Conservation (phyloP, 2,113 vertebrate genomes). For the Apodemus sylvaticus region DNA sequence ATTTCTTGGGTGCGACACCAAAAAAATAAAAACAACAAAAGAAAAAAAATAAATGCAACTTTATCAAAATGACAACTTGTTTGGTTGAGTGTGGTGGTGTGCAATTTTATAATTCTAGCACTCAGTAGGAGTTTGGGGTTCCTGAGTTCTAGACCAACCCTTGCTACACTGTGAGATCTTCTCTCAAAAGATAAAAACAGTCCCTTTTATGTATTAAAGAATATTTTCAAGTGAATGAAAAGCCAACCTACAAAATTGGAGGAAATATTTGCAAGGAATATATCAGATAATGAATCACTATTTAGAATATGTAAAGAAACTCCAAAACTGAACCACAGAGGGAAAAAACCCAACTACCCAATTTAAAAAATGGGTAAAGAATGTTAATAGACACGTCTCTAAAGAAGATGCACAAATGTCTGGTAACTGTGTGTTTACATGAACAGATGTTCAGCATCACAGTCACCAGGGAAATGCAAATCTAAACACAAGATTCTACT, state of each 20-base stretch:
- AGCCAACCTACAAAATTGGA: background rate
- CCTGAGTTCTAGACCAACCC: background rate
- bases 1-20: background rate
- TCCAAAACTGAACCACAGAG: background rate
- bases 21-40: background rate
- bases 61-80: background rate
- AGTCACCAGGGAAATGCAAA: background rate
- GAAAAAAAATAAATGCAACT: conserved; percentile 5
- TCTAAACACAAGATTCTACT: background rate
- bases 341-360: background rate
- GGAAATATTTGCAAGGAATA: background rate
- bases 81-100: background rate
- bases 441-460: background rate
- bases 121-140: background rate
- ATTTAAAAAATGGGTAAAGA: conserved; percentile 18
- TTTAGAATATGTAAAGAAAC: background rate
- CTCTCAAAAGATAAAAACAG: background rate
- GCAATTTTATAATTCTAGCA: background rate
- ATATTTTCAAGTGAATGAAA: background rate
- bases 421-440: background rate
- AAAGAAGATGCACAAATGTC: background rate
- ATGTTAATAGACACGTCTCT: background rate
- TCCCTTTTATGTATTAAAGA: background rate
- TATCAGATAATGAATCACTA: background rate
- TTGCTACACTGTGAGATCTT: background rate